A percentile compares a stretch with the other conserved stretches of the same genome.
Evolutionary conservation across 1,140 invertebrate species (phyloP).

Genomic region (Cephus cinctus): DNA sequence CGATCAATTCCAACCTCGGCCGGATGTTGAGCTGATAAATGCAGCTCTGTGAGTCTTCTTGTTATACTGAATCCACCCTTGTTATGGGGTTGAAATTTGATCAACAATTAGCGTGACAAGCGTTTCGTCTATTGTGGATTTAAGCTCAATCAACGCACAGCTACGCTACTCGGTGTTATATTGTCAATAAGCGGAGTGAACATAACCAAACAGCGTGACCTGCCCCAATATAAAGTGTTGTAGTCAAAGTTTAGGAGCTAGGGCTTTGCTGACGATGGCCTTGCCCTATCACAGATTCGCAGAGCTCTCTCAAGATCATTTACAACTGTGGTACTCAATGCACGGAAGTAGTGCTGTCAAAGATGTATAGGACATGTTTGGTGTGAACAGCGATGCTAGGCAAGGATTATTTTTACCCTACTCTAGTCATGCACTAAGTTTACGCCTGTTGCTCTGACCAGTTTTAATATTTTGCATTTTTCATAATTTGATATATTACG

Average conservation of each 20-base stretch:
- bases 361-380: constrained; percentile 19
- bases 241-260: constrained; percentile 20
- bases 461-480: no score
- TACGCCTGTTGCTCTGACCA: constrained; percentile 26
- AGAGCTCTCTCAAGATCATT: no score
- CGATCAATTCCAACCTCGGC: background rate
- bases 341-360: no score
- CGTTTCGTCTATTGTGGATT: no score
- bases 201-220: constrained; percentile 29
- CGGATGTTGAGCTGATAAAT: background rate
- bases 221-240: constrained; percentile 16
- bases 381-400: constrained; percentile 27
- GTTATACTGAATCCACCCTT: constrained; percentile 14
- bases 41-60: constrained; percentile 14
- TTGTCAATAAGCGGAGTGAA: constrained; percentile 23
- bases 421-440: constrained; percentile 33
- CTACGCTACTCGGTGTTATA: constrained; percentile 14
- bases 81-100: constrained; percentile 14
- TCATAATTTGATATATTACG: no score
- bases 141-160: no score
- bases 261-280: constrained; percentile 20
- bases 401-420: constrained; percentile 30
- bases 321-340: no score
- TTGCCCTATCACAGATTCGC: constrained; percentile 9
- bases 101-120: no score